Evolutionary conservation across 2,113 vertebrate species (phyloP).

Genomic region (Labrus mixtus): DNA sequence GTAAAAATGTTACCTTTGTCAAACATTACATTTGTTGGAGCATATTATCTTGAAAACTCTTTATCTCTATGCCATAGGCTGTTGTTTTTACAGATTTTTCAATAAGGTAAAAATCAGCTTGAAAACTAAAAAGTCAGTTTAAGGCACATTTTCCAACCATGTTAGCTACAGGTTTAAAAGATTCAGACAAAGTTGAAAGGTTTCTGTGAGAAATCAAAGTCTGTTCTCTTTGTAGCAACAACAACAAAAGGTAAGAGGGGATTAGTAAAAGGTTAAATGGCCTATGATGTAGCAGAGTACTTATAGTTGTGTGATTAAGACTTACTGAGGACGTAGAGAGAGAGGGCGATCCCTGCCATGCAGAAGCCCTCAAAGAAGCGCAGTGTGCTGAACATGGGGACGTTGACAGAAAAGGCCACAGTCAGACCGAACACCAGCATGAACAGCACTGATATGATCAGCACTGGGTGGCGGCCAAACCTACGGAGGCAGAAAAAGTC

Average conservation of each 20-base stretch:
- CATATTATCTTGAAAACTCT: neutral
- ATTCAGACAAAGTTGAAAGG: too few relatives aligned
- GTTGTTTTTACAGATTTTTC: too few relatives aligned
- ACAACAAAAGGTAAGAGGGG: neutral
- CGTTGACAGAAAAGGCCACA: conserved; percentile 95
- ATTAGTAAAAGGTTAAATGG: neutral
- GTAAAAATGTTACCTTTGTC: too few relatives aligned
- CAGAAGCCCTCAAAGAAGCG: conserved; percentile 99
- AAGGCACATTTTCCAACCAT: too few relatives aligned
- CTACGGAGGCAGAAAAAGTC: conserved; percentile 69
- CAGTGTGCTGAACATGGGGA: conserved; percentile 99
- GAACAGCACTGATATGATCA: conserved; percentile 92
- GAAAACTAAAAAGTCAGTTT: too few relatives aligned
- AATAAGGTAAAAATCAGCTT: too few relatives aligned
- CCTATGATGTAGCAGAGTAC: neutral
- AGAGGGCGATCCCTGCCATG: conserved; percentile 94
- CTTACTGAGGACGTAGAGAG: conserved; percentile 94
- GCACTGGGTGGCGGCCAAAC: conserved; percentile 93
- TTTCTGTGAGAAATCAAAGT: neutral
- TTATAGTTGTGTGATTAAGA: conserved; percentile 51
- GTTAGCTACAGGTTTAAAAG: too few relatives aligned
- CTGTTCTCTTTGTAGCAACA: neutral
- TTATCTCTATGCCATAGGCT: too few relatives aligned
- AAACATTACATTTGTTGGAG: too few relatives aligned
- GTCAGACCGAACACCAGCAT: conserved; percentile 94